Evolutionary conservation across 53 echinoderm and acorn worm genomes (phyloP), one percentile per base, ranked within the genome.

Genomic region (Stichopus horrens): DNA sequence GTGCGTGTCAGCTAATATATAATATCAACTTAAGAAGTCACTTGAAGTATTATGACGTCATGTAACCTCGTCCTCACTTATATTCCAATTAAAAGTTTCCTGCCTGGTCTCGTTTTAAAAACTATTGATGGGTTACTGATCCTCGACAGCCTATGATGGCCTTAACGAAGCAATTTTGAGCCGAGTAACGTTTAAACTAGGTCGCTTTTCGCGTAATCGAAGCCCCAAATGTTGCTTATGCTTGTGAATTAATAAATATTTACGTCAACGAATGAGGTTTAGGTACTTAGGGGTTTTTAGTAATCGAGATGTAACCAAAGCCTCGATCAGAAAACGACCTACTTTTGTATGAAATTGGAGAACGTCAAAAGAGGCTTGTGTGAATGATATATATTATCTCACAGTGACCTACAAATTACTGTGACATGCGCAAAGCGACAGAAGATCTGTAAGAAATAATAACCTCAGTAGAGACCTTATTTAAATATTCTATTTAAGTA

Each of bases 171-270:
- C 71, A 71, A 71, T 71, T 71, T 71, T 13, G 14, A 18, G 71
- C 71, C 71, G n/a, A 71, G 19, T 71, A 71, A 71, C 19, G 18
- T 71, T 18, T 20, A 71, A 71, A 71, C 71, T 71, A 71, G 71
- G 71, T 71, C 71, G 71, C 63, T 71, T 71, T 21, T 71, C 71
- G 19, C 18, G 71, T 71, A 18, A 71, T n/a, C 16, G 18, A 7
- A 18, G 19, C 14, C 71, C 71, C 6, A 20, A 71, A 71, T 71
- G 71, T 71, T 71, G 71, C 71, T 18, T 71, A 71, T 16, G 71
- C 71, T 7, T 71, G 71, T 71, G 71, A 71, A 71, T 71, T 71
- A 71, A 71, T 71, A 71, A 71, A 13, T 71, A 71, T 71, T 71
- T 71, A 71, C 71, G 71, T 71, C n/a, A 18, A 71, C 71, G 71